Conservation (phyloP, 2,797 vertebrate genomes). For the Gallinago stenura region DNA sequence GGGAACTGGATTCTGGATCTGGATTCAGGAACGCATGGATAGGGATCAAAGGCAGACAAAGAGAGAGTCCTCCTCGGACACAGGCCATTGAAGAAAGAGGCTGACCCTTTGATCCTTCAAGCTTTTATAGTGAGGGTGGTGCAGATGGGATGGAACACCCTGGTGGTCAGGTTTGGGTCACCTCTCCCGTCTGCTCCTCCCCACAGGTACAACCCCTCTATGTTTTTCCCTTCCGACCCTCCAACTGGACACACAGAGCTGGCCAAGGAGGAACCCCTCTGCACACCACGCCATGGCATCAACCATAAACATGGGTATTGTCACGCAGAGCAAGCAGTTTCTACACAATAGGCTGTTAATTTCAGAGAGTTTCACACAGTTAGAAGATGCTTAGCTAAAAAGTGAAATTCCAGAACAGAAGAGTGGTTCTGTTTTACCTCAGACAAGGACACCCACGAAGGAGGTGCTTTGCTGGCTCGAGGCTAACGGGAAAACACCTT, state of each 20-base stretch:
- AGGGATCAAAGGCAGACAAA: background rate
- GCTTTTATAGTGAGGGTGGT: background rate
- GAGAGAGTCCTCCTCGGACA: background rate
- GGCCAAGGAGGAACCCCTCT: background rate
- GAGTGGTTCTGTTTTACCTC: background rate
- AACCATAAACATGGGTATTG: background rate
- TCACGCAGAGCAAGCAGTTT: background rate
- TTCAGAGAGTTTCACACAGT: background rate
- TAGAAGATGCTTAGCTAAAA: background rate
- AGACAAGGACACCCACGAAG: background rate
- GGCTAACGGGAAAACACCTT: constrained; percentile 8
- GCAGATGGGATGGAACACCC: background rate
- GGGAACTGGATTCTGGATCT: background rate
- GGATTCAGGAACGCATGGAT: background rate
- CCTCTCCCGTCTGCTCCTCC: background rate
- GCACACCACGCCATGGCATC: background rate
- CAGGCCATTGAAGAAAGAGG: background rate
- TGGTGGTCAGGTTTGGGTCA: background rate
- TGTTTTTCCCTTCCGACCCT: background rate
- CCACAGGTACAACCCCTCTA: background rate
- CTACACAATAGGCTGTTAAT: background rate
- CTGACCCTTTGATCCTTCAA: background rate
- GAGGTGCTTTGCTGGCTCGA: background rate
- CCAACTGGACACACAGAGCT: background rate
- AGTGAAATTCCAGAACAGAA: background rate